Base-by-base conservation (phyloP, 2,888 invertebrate species). In the Pachycephus smyrnensis region DNA sequence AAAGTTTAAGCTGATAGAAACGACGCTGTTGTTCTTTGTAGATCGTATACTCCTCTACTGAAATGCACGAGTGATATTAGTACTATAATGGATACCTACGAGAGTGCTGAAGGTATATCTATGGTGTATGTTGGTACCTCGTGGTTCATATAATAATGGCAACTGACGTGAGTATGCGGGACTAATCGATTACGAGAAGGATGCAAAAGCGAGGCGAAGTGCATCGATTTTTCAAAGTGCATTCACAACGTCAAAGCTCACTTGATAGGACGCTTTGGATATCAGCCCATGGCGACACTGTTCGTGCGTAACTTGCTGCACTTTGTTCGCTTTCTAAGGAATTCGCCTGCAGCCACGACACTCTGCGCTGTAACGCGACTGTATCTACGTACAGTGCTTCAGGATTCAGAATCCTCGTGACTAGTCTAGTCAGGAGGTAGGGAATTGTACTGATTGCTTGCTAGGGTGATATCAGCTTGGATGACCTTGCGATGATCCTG, bases 321-420 rank as follows among this genome's bases (percentile, higher is more conserved):
- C 83, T 87, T 85, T 85, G 86, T 85, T 88, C 84, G 83, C 85
- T 87, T 86, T 86, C 85, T 79, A 84, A 85, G 86, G 84, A 87
- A 87, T 87, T 85, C 80, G 69, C 79, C 55, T 55, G 55, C 23
- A 55, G 55, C 55, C 9, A 23, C 23, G 55, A 55, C 55, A 55
- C 23, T 55, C 23, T 55, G 55, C 55, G 55, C 23, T 6, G 55
- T 55, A 15, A 55, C 15, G 23, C 55, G 55, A 55, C 55, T 23
- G 23, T 55, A 55, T 55, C 55, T 55, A 23, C 23, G 35, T 23
- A 15, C 23, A 15, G 40, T 40, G 23, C 23, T 55, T 55, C 55
- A 23, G 55, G 23, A 55, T 55, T 23, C 55, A 55, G 55, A 55
- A 23, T 55, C 55, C 55, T 55, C 55, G 55, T 55, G 55, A 55